phyloP scores from a whole-genome alignment of 1,140 invertebrate species.

The Drosophila dunni region DNA sequence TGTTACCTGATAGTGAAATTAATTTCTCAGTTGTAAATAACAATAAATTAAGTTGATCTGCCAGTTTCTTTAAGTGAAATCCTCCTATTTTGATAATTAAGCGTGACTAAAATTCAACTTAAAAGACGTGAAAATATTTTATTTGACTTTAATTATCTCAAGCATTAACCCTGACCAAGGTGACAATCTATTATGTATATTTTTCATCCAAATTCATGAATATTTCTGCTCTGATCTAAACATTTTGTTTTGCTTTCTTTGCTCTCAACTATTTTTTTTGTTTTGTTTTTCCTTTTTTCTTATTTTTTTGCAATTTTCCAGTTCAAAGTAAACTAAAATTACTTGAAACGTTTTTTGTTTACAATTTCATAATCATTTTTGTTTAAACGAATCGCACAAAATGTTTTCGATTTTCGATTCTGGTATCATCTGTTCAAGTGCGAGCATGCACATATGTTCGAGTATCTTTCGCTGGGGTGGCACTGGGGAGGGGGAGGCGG shows the following conservation, averaged over 20 bases:
- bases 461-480: constrained; percentile 10
- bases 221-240: neutral
- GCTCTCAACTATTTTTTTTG: neutral
- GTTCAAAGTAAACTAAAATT: constrained; percentile 34
- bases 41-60: constrained; percentile 6
- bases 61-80: neutral
- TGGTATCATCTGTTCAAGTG: neutral
- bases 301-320: constrained; percentile 13
- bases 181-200: neutral
- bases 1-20: constrained; percentile 26
- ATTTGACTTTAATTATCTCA: neutral
- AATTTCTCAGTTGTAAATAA: constrained; percentile 17
- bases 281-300: neutral
- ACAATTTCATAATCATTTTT: constrained; percentile 31
- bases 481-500: neutral
- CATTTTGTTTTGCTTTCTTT: neutral
- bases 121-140: neutral
- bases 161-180: neutral
- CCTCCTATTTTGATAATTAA: neutral
- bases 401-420: constrained; percentile 6
- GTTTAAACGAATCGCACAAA: constrained; percentile 25
- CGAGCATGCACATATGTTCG: constrained; percentile 8
- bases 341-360: constrained; percentile 35
- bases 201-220: neutral
- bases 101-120: no score